Evolutionary conservation across 2,888 invertebrate genomes (phyloP).

Genomic region (Cheilosia impressa): DNA sequence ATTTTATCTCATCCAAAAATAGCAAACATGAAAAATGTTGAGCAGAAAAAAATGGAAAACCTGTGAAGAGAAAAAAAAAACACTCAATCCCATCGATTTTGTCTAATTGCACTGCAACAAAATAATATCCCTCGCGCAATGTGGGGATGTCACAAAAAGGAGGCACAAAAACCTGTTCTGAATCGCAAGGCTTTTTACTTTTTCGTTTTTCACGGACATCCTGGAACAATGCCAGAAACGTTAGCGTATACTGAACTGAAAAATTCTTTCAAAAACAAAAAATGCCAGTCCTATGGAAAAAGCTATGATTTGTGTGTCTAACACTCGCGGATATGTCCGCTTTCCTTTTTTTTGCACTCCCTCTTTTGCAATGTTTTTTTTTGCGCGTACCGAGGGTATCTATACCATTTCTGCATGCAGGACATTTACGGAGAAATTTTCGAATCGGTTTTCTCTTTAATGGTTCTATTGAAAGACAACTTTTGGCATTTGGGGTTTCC

Average conservation of each 20-base stretch:
- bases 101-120: constrained; percentile 71
- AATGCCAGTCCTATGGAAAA: constrained; percentile 23
- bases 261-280: constrained; percentile 17
- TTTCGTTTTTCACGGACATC: constrained; percentile 39
- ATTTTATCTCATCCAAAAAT: constrained; percentile 8
- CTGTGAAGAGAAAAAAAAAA: constrained; percentile 1
- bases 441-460: constrained; percentile 60
- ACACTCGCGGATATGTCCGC: constrained; percentile 68
- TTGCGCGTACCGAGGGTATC: constrained; percentile 18
- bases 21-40: neutral
- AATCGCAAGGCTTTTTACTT: constrained; percentile 32
- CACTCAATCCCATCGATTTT: constrained; percentile 59
- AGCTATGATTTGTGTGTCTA: constrained; percentile 73
- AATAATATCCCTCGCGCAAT: constrained; percentile 49
- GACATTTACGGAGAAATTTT: constrained; percentile 58
- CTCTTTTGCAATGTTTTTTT: neutral
- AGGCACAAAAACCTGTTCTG: constrained; percentile 20
- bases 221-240: constrained; percentile 65
- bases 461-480: constrained; percentile 63
- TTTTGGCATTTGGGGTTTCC: constrained; percentile 24
- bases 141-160: constrained; percentile 26
- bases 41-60: neutral
- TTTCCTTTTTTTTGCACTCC: constrained; percentile 6
- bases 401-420: constrained; percentile 54
- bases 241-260: constrained; percentile 45